Percentiles rank a stretch among this genome's conserved stretches.
Evolutionary conservation across 2,888 invertebrate genomes (phyloP).

Genomic region (Lysandra coridon): DNA sequence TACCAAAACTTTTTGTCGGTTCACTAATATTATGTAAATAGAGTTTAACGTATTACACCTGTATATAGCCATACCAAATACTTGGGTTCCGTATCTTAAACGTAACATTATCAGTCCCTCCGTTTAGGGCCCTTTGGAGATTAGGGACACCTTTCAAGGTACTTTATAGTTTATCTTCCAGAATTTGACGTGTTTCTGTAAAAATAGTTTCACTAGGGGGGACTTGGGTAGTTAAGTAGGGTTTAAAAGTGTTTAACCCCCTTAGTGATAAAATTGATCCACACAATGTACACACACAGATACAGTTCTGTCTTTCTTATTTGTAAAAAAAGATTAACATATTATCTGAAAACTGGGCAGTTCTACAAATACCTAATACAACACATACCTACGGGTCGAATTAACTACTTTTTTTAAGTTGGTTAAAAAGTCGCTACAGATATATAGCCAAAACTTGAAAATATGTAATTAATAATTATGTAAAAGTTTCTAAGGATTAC

Average conservation of each 20-base stretch:
- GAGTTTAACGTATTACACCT: not conserved
- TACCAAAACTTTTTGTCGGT: not conserved
- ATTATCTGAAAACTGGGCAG: no score
- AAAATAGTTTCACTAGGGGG: conserved; percentile 15
- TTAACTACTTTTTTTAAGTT: no score
- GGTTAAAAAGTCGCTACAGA: no score
- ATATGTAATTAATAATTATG: no score
- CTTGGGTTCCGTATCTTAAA: not conserved
- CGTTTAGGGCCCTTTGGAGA: not conserved
- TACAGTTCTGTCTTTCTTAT: no score
- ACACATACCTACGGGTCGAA: no score
- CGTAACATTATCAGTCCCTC: not conserved
- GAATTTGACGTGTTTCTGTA: not conserved
- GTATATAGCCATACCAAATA: not conserved
- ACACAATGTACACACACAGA: no score
- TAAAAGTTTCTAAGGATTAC: no score
- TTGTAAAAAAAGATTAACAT: no score
- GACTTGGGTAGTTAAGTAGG: not conserved
- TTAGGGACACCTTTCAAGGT: conserved; percentile 19
- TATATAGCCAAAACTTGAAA: no score
- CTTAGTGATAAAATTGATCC: no score
- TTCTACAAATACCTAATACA: no score
- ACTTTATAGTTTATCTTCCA: conserved; percentile 10
- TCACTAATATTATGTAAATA: not conserved
- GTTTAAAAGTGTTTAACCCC: not conserved